These are phyloP conservation scores for Toxotes lorentzi DNA, from an alignment of 2,797 vertebrate genomes.

Conservation along the genomic window DNA sequence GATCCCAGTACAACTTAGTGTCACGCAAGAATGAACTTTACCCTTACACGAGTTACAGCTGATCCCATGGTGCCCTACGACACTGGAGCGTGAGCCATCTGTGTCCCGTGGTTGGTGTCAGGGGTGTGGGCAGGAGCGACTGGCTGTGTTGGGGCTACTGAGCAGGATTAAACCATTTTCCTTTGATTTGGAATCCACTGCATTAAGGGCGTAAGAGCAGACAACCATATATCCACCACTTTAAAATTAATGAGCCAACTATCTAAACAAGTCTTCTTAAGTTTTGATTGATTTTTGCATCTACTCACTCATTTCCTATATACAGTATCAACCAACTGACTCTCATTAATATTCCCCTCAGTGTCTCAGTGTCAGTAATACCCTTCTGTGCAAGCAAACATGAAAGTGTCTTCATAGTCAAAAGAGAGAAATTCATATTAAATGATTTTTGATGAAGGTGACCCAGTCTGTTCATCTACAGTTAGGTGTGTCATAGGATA, in stretches of 20 bases:
- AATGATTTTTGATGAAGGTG: constrained; percentile 46
- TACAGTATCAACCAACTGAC: constrained; percentile 25
- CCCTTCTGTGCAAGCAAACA: constrained; percentile 48
- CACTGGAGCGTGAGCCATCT: constrained; percentile 44
- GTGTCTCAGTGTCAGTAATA: constrained; percentile 10
- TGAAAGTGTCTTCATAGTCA: constrained; percentile 25
- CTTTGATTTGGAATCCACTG: constrained; percentile 51
- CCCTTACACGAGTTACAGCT: constrained; percentile 28
- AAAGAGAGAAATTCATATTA: constrained; percentile 45
- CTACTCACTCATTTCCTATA: constrained; percentile 38
- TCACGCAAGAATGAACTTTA: constrained; percentile 35
- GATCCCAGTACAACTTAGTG: constrained; percentile 35
- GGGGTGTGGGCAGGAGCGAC: constrained; percentile 18
- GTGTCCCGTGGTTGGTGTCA: constrained; percentile 32
- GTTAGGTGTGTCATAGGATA: constrained; percentile 9
- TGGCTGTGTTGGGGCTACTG: constrained; percentile 42
- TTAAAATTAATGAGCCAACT: constrained; percentile 52
- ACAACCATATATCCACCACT: constrained; percentile 32
- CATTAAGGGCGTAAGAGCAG: constrained; percentile 51
- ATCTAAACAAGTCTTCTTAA: constrained; percentile 30
- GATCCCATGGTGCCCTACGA: constrained; percentile 34
- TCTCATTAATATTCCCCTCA: constrained; percentile 49
- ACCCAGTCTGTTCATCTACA: constrained; percentile 12
- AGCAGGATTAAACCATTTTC: constrained; percentile 46
- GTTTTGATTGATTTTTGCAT: constrained; percentile 57